phyloP scores from a whole-genome alignment of 92 coral and sea anemone genomes.

The Parazoanthus atlanticus region DNA sequence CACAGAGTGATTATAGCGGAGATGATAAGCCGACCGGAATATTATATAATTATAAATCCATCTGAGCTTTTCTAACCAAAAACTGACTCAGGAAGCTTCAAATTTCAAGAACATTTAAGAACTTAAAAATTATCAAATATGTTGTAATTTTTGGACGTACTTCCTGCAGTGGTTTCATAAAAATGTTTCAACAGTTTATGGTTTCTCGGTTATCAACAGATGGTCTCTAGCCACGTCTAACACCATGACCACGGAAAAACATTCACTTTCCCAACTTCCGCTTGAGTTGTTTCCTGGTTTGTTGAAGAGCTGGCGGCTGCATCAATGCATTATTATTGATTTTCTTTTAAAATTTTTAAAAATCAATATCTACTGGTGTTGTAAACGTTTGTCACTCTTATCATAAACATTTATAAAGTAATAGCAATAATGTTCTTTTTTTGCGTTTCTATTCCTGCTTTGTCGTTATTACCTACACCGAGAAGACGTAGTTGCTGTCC shows the following conservation, averaged over 20 bases:
- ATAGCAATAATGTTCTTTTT: neutral
- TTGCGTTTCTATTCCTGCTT: neutral
- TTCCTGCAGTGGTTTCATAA: neutral
- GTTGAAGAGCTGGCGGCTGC: neutral
- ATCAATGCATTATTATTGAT: neutral
- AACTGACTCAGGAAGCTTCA: neutral
- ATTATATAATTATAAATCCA: no score
- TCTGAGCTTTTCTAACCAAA: neutral
- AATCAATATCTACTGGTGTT: no score
- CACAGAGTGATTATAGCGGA: neutral
- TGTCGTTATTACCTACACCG: neutral
- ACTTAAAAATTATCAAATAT: neutral
- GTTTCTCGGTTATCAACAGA: no score
- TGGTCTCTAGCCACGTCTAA: neutral
- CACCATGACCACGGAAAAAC: no score
- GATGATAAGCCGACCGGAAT: neutral
- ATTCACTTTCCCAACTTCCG: conserved; percentile 1
- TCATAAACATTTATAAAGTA: no score
- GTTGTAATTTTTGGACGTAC: neutral
- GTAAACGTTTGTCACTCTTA: no score
- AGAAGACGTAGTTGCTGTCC: neutral
- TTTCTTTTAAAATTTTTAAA: neutral
- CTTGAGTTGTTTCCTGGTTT: neutral
- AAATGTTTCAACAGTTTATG: neutral
- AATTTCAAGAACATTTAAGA: neutral